A percentile compares a stretch with the other conserved stretches of the same genome.
phyloP scores from a whole-genome alignment of 2,113 vertebrate species.

The Chaetura pelagica region DNA sequence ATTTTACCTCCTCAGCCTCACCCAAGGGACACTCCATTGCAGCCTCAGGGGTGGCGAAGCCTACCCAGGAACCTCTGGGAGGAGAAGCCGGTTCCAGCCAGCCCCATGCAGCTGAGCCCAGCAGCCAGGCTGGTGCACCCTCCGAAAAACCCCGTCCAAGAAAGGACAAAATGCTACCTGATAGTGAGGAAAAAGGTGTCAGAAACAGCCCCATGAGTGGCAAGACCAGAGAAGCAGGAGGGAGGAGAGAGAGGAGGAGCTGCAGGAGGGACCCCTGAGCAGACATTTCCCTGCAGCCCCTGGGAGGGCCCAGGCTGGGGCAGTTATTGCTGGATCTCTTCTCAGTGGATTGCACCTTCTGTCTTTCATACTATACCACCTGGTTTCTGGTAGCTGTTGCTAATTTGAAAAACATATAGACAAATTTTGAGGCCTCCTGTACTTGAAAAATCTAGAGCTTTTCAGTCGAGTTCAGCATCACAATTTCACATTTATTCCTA shows the following conservation, averaged over 20 bases:
- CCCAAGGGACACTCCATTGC: fast-evolving
- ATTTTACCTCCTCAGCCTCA: fast-evolving
- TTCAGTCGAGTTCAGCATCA: not conserved
- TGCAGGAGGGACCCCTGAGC: fast-evolving
- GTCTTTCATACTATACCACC: too few relatives aligned
- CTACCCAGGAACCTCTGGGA: fast-evolving
- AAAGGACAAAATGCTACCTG: not conserved
- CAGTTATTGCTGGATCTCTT: fast-evolving
- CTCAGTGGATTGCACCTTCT: not conserved
- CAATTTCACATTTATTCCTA: not conserved
- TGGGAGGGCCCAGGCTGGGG: fast-evolving
- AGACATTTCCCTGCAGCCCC: fast-evolving
- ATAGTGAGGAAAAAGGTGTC: fast-evolving
- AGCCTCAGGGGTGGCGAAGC: not conserved
- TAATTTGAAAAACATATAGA: not conserved
- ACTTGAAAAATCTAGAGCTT: not conserved
- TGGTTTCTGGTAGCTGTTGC: not conserved
- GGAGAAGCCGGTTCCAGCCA: fast-evolving
- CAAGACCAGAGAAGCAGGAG: not conserved
- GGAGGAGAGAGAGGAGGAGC: not conserved
- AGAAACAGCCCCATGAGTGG: fast-evolving
- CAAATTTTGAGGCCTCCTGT: not conserved
- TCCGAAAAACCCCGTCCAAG: fast-evolving
- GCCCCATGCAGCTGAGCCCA: not conserved
- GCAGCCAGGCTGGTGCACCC: too few relatives aligned